Evolutionary conservation across 2,888 invertebrate species (phyloP), one percentile per base, ranked within the genome.

Genomic region (Ferdinandea cuprea): DNA sequence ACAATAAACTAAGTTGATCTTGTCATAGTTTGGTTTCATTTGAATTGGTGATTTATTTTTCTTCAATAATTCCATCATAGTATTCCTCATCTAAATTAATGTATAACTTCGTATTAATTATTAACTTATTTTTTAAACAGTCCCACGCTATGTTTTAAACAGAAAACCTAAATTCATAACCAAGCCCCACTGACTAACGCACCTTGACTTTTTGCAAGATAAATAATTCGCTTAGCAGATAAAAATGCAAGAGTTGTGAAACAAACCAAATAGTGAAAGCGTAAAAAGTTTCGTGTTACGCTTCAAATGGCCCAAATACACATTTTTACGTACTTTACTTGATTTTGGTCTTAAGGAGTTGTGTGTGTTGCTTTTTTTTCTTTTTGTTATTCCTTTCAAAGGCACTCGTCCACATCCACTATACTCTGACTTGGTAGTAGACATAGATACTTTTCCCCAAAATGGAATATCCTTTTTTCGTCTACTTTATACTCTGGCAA

Each of bases 291-390:
- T 77, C 61, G 11, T 68, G 83, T 78, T 77, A 72, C 83, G 78
- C 83, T 83, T 83, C 78, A 63, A 58, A 68, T 77, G 83, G 72
- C 83, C 83, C 72, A 83, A 78, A 83, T 77, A 83, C 83, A 68
- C 77, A 66, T 83, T 72, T 73, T 50, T 50, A 72, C 66, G 65
- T 61, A 66, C 30, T 66, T 52, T 35, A 68, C 71, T 83, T 77
- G 66, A 72, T 61, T 77, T 72, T 13, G 42, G 83, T 68, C 37
- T 72, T 48, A 17, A 11, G 25, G 8, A 19, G 30, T 4, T n/a
- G n/a, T n/a, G n/a, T n/a, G n/a, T n/a, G n/a, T n/a, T n/a, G n/a
- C n/a, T n/a, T n/a, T n/a, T n/a, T n/a, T n/a, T 58, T 50, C 56
- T 58, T 21, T 8, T 37, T 50, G 50, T 59, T 21, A 46, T 32